Percentiles rank a stretch among this genome's conserved stretches.
These are phyloP conservation scores for Phymorhynchus buccinoides DNA, from an alignment of 1,140 invertebrate species.

Conservation along the genomic window DNA sequence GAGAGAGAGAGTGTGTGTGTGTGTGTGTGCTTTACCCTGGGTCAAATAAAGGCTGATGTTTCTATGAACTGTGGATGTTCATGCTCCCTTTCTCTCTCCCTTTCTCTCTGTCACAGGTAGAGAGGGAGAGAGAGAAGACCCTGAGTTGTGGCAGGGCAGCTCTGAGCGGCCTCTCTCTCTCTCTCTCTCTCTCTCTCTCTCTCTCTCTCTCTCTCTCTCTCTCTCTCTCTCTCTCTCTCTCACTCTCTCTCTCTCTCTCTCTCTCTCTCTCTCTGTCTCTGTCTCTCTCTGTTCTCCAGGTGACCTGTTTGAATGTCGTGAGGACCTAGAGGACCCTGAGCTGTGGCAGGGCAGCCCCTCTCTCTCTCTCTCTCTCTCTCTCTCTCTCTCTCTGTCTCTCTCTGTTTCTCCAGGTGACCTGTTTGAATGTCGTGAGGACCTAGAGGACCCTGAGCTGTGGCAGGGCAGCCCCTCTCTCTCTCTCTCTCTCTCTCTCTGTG, in stretches of 20 bases:
- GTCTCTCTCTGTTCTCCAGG: slow-evolving; percentile 75
- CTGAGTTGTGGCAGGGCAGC: slow-evolving; percentile 84
- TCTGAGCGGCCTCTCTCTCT: slow-evolving; percentile 82
- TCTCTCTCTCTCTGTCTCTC: too few relatives aligned
- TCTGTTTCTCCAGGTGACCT: slow-evolving; percentile 81
- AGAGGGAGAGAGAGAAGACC: slow-evolving; percentile 85
- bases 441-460: background rate
- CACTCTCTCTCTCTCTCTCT: too few relatives aligned
- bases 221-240: too few relatives aligned
- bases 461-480: too few relatives aligned
- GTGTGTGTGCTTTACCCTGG: too few relatives aligned
- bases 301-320: slow-evolving; percentile 88
- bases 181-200: too few relatives aligned
- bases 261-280: background rate
- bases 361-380: too few relatives aligned
- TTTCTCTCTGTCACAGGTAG: slow-evolving; percentile 76
- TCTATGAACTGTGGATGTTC: too few relatives aligned
- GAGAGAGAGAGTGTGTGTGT: too few relatives aligned
- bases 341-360: slow-evolving; percentile 82
- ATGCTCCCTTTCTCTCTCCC: background rate
- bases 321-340: slow-evolving; percentile 83
- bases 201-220: too few relatives aligned
- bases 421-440: slow-evolving; percentile 87
- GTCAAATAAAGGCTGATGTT: too few relatives aligned
- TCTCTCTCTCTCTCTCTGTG: background rate